Conservation (phyloP, 2,888 invertebrate genomes). For the Drosophila algonquin region DNA sequence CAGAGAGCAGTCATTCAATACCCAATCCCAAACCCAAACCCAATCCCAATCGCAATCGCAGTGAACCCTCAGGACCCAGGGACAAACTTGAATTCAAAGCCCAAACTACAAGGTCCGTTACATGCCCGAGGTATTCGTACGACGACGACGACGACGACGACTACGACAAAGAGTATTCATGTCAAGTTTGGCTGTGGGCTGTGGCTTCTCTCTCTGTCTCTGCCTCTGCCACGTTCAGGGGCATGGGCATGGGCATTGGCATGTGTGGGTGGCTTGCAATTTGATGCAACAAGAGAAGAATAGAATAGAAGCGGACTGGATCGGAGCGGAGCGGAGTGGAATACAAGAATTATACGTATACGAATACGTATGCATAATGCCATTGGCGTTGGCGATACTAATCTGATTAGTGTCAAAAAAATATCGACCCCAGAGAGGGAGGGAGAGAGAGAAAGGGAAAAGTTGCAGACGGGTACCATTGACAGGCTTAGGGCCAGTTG, state of each 20-base stretch:
- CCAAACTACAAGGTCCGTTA: slow-evolving; percentile 61
- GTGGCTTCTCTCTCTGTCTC: slow-evolving; percentile 27
- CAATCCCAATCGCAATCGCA: slow-evolving; percentile 13
- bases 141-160: no score
- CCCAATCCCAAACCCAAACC: slow-evolving; percentile 43
- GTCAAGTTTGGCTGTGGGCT: slow-evolving; percentile 60
- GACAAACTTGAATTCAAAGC: slow-evolving; percentile 24
- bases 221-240: neutral
- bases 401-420: slow-evolving; percentile 83
- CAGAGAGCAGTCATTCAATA: slow-evolving; percentile 62
- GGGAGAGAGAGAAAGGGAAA: slow-evolving; percentile 11
- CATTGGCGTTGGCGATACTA: slow-evolving; percentile 81
- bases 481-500: slow-evolving; percentile 47
- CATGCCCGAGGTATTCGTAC: slow-evolving; percentile 34
- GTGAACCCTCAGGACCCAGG: neutral
- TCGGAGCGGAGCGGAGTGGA: slow-evolving; percentile 25
- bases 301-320: slow-evolving; percentile 17
- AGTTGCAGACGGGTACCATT: slow-evolving; percentile 65
- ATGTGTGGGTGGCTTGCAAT: slow-evolving; percentile 60
- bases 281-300: slow-evolving; percentile 59
- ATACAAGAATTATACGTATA: slow-evolving; percentile 40
- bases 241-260: neutral
- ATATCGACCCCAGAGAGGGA: neutral
- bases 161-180: slow-evolving; percentile 44
- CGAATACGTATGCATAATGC: slow-evolving; percentile 44